These are phyloP conservation scores for Bursaphelenchus mucronatus DNA, from an alignment of 1,140 invertebrate species.

Conservation along the genomic window DNA sequence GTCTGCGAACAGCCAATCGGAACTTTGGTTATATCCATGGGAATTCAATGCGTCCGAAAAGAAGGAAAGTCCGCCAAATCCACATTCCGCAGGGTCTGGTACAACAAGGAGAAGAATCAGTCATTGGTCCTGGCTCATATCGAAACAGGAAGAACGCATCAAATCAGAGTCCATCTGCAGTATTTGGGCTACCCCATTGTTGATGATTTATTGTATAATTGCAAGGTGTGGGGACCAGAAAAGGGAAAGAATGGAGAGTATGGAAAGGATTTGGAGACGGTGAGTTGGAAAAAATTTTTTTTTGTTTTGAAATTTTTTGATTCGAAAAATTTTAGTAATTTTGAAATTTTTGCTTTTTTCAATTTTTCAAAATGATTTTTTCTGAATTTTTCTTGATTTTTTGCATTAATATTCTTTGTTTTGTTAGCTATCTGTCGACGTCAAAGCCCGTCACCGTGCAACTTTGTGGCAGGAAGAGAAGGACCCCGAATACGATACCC, in stretches of 20 bases:
- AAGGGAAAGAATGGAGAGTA: conserved; percentile 87
- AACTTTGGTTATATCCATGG: conserved; percentile 87
- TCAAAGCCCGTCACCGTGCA: conserved; percentile 14
- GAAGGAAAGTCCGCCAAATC: conserved; percentile 77
- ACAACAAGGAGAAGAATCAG: conserved; percentile 71
- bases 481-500: conserved; percentile 44
- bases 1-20: conserved; percentile 85
- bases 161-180: conserved; percentile 96
- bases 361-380: conserved; percentile 10
- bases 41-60: conserved; percentile 78
- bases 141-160: conserved; percentile 92
- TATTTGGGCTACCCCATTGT: conserved; percentile 93
- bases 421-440: conserved; percentile 34
- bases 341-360: too few relatives aligned
- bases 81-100: conserved; percentile 78
- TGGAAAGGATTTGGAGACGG: conserved; percentile 81
- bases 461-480: conserved; percentile 30
- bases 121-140: conserved; percentile 86
- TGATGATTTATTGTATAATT: conserved; percentile 92
- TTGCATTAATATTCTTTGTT: not conserved
- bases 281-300: conserved; percentile 31
- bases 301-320: not conserved
- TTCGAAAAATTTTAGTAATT: too few relatives aligned
- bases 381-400: not conserved
- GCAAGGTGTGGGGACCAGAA: conserved; percentile 79